A percentile compares a stretch with the other conserved stretches of the same genome.
These are phyloP conservation scores for Cenopis cana DNA, from an alignment of 2,888 invertebrate species.

Conservation along the genomic window DNA sequence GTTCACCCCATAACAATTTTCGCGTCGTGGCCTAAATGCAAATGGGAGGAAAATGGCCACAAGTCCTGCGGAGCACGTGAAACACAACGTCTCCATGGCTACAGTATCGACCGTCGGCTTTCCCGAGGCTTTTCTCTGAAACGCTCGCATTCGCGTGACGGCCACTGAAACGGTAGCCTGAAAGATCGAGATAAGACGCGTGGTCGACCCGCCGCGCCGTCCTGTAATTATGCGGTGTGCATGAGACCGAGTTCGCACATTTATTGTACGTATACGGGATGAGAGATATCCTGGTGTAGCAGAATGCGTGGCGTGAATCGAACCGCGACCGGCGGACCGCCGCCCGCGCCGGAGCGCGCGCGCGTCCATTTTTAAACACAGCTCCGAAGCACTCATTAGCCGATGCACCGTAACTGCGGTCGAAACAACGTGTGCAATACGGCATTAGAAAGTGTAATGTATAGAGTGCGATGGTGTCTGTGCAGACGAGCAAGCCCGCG, in stretches of 20 bases:
- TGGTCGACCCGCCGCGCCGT: constrained; percentile 11
- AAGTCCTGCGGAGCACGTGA: constrained; percentile 71
- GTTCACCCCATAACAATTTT: constrained; percentile 61
- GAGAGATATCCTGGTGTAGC: constrained; percentile 53
- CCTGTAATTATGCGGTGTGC: constrained; percentile 14
- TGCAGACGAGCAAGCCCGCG: constrained; percentile 72
- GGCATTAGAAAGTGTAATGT: constrained; percentile 82
- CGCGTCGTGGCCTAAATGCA: constrained; percentile 79
- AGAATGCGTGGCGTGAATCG: constrained; percentile 80
- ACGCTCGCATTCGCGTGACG: constrained; percentile 77
- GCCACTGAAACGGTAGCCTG: constrained; percentile 75
- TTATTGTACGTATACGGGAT: constrained; percentile 14
- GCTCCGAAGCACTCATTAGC: constrained; percentile 73
- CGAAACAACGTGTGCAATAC: constrained; percentile 77
- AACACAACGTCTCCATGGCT: constrained; percentile 79
- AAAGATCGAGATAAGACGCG: constrained; percentile 64
- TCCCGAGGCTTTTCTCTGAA: constrained; percentile 81
- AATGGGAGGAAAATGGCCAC: constrained; percentile 71
- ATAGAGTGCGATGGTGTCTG: constrained; percentile 81
- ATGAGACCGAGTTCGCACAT: background rate
- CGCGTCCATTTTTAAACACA: constrained; percentile 75
- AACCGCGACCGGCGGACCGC: constrained; percentile 72
- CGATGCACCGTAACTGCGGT: constrained; percentile 79
- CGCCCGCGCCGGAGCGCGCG: constrained; percentile 58
- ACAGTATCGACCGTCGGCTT: constrained; percentile 82